Percentiles rank a stretch among this genome's conserved stretches.
phyloP scores from a whole-genome alignment of 2,113 vertebrate species.

The Hemichromis elongatus region DNA sequence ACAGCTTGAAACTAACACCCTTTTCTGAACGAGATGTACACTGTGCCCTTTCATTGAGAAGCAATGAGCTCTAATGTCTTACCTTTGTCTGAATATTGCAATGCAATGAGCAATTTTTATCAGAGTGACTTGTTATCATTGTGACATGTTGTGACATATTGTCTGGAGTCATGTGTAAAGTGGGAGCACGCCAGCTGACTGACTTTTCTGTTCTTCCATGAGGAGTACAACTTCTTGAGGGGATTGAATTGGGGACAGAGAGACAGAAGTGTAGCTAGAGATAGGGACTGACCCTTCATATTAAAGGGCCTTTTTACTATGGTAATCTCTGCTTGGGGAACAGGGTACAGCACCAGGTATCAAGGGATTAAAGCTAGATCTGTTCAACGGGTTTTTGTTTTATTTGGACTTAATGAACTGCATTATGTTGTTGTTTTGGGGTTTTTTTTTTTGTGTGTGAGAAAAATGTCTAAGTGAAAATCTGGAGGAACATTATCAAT shows the following conservation, averaged over 20 bases:
- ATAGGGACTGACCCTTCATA: constrained; percentile 70
- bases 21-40: constrained; percentile 53
- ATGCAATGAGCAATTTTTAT: constrained; percentile 74
- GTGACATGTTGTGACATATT: constrained; percentile 65
- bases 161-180: constrained; percentile 62
- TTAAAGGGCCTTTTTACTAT: constrained; percentile 70
- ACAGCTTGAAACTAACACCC: constrained; percentile 30
- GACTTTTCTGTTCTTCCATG: constrained; percentile 62
- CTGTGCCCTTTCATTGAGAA: constrained; percentile 69
- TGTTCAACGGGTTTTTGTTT: constrained; percentile 21
- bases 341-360: constrained; percentile 64
- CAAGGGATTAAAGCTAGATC: constrained; percentile 44
- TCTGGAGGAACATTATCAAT: constrained; percentile 42
- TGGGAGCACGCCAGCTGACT: constrained; percentile 51
- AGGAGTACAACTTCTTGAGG: constrained; percentile 24
- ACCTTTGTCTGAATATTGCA: constrained; percentile 74
- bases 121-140: constrained; percentile 67
- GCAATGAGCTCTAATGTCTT: constrained; percentile 75
- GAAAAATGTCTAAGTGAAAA: constrained; percentile 43
- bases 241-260: neutral
- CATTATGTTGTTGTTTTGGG: neutral
- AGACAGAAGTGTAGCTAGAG: constrained; percentile 23
- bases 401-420: constrained; percentile 35
- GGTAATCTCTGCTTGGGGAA: constrained; percentile 67
- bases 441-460: constrained; percentile 45